Evolutionary conservation across 2,113 vertebrate genomes (phyloP), one percentile per base, ranked within the genome.

Genomic region (Erinaceus europaeus): DNA sequence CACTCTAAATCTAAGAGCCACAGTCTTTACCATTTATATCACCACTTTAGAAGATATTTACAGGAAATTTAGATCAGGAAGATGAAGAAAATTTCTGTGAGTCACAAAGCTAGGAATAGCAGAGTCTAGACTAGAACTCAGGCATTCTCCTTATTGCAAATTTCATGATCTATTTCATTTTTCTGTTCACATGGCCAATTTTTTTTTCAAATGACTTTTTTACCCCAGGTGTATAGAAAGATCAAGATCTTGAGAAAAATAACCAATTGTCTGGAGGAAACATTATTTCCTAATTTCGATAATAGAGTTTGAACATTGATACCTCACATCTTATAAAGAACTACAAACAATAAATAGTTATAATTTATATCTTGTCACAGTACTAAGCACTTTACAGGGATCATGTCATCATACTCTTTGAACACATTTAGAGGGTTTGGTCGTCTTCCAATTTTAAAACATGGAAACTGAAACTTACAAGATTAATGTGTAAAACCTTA

Each of bases 51-150:
- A 90, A 78, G 89, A 92, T 94, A 94, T 94, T 94, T 94, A 92
- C 90, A 87, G 74, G 90, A 92, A 94, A 94, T 82, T 84, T 94
- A 85, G 84, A 94, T 90, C 46, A 44, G 71, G 90, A 65, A 94
- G 36, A 92, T 81, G 90, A 72, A 89, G 82, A 92, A 93, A 93
- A 94, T 82, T 79, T 74, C 71, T 77, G 44, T 95, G 94, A 94
- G 90, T 94, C 92, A 94, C 84, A 89, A 81, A 89, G 77, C 84
- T 84, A 89, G 77, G 74, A 94, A 93, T 77, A 94, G 91, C 81
- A 84, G 72, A 75, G 74, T 92, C 85, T 86, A 85, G 69, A 91
- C 91, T 78, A 38, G 81, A 93, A 89, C 82, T 32, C 48, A 84
- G 42, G 91, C 85, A 52, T 89, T 92, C 84, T 86, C 84, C 50